phyloP scores from a whole-genome alignment of 2,888 invertebrate genomes.

The Tipula vernalis region DNA sequence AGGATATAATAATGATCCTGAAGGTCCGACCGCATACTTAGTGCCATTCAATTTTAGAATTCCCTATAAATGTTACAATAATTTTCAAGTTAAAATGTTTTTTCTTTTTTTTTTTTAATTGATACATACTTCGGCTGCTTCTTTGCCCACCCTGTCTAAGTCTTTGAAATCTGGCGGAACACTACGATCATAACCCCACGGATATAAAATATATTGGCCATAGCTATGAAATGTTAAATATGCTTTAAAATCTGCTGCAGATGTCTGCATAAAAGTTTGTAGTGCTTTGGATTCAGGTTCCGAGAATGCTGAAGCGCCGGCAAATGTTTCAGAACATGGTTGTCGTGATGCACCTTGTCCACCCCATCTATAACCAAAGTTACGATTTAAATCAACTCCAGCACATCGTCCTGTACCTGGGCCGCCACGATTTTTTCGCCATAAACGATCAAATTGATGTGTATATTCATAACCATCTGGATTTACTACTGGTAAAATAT shows the following conservation, averaged over 20 bases:
- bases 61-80: conserved; percentile 36
- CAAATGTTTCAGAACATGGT: conserved; percentile 70
- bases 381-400: conserved; percentile 75
- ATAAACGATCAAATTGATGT: conserved; percentile 65
- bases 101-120: background rate
- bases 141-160: conserved; percentile 53
- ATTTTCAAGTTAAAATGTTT: background rate
- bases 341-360: conserved; percentile 71
- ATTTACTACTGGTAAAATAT: conserved; percentile 60
- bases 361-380: conserved; percentile 82
- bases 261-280: conserved; percentile 39
- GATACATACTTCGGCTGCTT: conserved; percentile 42
- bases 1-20: conserved; percentile 65
- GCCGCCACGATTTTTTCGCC: conserved; percentile 63
- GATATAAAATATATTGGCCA: conserved; percentile 72
- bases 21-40: conserved; percentile 61
- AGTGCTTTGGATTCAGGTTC: conserved; percentile 71
- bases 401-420: conserved; percentile 47
- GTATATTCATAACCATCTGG: conserved; percentile 85
- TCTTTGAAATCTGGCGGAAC: conserved; percentile 59
- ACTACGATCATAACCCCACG: conserved; percentile 71
- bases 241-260: conserved; percentile 47
- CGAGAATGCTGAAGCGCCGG: conserved; percentile 68
- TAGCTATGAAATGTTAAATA: conserved; percentile 75
- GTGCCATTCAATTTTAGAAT: conserved; percentile 47